Conservation (phyloP, 1,140 invertebrate genomes). For the Pararge aegeria region DNA sequence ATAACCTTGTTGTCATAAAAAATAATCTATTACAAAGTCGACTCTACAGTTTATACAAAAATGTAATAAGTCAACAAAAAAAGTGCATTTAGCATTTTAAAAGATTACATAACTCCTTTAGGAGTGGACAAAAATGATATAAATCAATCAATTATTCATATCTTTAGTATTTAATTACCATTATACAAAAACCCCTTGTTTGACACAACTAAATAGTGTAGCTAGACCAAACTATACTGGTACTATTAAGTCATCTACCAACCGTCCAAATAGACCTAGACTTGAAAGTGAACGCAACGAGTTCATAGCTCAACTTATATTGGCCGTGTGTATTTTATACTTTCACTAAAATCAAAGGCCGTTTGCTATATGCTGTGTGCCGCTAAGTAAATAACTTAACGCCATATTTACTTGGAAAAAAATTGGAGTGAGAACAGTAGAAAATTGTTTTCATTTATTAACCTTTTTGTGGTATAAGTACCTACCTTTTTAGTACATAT, state of each 20-base stretch:
- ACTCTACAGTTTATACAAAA: not conserved
- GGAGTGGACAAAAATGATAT: not conserved
- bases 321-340: not conserved
- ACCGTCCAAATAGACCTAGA: not conserved
- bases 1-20: no score
- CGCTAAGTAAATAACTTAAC: conserved; percentile 7
- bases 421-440: not conserved
- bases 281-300: not conserved
- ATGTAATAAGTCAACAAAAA: not conserved
- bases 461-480: not conserved
- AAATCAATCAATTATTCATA: conserved; percentile 10
- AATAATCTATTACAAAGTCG: not conserved
- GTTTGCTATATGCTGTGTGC: not conserved
- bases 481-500: no score
- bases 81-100: not conserved
- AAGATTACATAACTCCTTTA: not conserved
- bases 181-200: not conserved
- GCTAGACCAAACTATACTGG: not conserved
- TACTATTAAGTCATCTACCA: not conserved
- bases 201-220: not conserved
- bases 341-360: conserved; percentile 1
- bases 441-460: not conserved
- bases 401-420: not conserved
- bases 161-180: not conserved
- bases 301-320: not conserved